These are phyloP conservation scores for Zaprionus kolodkinae DNA, from an alignment of 1,140 invertebrate genomes.

Conservation along the genomic window DNA sequence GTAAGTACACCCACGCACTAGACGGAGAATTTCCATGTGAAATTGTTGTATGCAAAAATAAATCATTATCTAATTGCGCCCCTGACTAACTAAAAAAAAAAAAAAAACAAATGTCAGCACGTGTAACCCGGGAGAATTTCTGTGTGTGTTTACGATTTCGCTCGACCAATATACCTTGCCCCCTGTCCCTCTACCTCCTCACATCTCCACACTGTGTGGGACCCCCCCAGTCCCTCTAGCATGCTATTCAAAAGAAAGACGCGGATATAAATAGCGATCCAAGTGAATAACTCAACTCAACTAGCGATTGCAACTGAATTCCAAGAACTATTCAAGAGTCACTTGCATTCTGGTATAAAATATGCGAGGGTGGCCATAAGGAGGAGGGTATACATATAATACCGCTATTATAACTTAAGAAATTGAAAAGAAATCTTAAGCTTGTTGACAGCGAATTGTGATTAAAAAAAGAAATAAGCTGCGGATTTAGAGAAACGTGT, in stretches of 20 bases:
- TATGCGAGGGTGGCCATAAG: neutral
- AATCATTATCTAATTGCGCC: conserved; percentile 77
- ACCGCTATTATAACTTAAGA: conserved; percentile 20
- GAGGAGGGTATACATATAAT: conserved; percentile 1
- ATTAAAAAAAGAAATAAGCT: neutral
- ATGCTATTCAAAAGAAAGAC: conserved; percentile 72
- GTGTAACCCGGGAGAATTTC: conserved; percentile 61
- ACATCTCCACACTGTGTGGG: conserved; percentile 17
- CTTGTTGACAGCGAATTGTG: neutral
- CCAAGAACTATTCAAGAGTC: conserved; percentile 47
- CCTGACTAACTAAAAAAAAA: conserved; percentile 33
- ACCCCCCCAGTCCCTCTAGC: conserved; percentile 21
- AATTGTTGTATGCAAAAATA: conserved; percentile 71
- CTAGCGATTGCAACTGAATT: conserved; percentile 63
- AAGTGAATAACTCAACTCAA: conserved; percentile 46
- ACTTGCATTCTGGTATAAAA: conserved; percentile 16
- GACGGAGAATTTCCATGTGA: conserved; percentile 49
- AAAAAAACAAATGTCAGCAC: conserved; percentile 62
- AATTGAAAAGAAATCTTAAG: conserved; percentile 4
- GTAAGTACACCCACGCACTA: conserved; percentile 21
- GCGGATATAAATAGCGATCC: conserved; percentile 67
- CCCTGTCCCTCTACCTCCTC: neutral
- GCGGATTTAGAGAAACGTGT: neutral
- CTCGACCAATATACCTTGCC: conserved; percentile 13
- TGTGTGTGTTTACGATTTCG: conserved; percentile 67